phyloP scores from a whole-genome alignment of 1,140 invertebrate species.

The Aplysia californica region DNA sequence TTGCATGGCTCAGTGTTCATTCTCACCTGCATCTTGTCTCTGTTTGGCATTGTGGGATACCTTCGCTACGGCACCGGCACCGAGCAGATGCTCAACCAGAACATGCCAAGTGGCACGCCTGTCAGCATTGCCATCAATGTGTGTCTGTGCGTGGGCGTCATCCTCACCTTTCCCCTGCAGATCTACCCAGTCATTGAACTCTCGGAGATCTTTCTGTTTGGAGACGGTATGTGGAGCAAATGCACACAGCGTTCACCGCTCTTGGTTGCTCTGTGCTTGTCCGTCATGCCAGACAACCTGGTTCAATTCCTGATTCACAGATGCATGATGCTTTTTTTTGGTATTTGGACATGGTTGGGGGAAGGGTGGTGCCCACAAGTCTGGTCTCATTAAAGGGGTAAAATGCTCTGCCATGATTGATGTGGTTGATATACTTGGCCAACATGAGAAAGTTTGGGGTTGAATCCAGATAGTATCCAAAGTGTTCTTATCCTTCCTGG shows the following conservation, averaged over 20 bases:
- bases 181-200: conserved; percentile 63
- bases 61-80: conserved; percentile 53
- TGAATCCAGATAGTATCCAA: too few species aligned
- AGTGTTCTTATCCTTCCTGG: too few species aligned
- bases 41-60: conserved; percentile 63
- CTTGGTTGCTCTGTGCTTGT: not conserved
- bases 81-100: conserved; percentile 60
- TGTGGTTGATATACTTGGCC: too few species aligned
- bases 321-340: too few species aligned
- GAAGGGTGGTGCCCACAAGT: too few species aligned
- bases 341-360: too few species aligned
- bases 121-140: conserved; percentile 51
- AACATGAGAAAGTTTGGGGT: too few species aligned
- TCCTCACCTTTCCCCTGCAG: conserved; percentile 63
- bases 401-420: too few species aligned
- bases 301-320: not conserved
- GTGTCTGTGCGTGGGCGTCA: conserved; percentile 55
- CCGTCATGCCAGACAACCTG: not conserved
- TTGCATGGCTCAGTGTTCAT: conserved; percentile 54
- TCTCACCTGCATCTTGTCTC: conserved; percentile 41
- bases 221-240: conserved; percentile 42
- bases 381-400: too few species aligned
- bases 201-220: conserved; percentile 54
- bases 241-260: not conserved
- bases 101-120: conserved; percentile 42